phyloP scores from a whole-genome alignment of 1,140 invertebrate species.

The Leptoteleia sp. region DNA sequence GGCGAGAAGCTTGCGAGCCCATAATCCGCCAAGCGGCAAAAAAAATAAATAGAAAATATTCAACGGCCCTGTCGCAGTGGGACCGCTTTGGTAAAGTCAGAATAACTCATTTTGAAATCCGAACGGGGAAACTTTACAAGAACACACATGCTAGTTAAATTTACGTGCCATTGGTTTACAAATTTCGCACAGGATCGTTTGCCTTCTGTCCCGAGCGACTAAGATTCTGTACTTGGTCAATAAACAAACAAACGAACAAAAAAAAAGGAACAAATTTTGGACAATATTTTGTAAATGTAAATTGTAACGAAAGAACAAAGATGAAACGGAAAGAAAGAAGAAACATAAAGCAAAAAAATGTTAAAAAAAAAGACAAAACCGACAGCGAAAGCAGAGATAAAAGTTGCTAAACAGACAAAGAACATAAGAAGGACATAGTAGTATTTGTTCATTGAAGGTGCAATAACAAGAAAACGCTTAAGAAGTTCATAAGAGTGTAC shows the following conservation, averaged over 20 bases:
- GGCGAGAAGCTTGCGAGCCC: constrained; percentile 10
- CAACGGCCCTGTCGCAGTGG: constrained; percentile 38
- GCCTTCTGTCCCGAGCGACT: constrained; percentile 22
- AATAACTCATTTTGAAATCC: constrained; percentile 13
- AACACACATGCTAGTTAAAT: constrained; percentile 49
- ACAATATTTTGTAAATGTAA: constrained; percentile 15
- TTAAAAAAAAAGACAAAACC: constrained; percentile 59
- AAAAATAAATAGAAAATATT: constrained; percentile 1
- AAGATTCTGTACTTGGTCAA: constrained; percentile 35
- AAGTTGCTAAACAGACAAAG: constrained; percentile 74
- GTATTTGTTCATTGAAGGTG: constrained; percentile 71
- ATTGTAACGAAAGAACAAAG: constrained; percentile 30
- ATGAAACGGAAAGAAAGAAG: constrained; percentile 30
- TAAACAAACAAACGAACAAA: neutral
- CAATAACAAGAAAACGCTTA: constrained; percentile 72
- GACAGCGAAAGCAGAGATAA: constrained; percentile 74
- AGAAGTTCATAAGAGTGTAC: constrained; percentile 71
- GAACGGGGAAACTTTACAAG: constrained; percentile 21
- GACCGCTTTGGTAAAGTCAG: constrained; percentile 27
- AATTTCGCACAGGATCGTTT: constrained; percentile 49
- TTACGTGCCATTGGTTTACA: constrained; percentile 38
- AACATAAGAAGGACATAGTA: constrained; percentile 69
- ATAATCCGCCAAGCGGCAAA: neutral
- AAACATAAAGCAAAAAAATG: constrained; percentile 57
- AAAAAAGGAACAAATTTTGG: constrained; percentile 14